Percentiles rank a stretch among this genome's conserved stretches.
phyloP scores from a whole-genome alignment of 2,888 invertebrate species.

The Hypolimnas misippus region DNA sequence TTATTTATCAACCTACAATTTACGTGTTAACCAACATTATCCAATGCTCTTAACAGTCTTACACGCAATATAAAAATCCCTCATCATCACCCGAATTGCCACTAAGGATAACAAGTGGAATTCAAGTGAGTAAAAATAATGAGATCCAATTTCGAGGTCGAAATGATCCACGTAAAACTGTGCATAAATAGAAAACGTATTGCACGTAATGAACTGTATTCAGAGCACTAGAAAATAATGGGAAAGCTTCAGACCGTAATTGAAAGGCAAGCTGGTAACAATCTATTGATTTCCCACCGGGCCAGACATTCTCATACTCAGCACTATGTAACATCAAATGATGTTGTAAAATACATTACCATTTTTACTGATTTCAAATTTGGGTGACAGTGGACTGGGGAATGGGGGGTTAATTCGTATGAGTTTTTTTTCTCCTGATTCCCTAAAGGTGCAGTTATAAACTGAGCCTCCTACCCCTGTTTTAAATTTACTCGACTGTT shows the following conservation, averaged over 20 bases:
- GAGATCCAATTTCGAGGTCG: background rate
- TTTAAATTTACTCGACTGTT: no score
- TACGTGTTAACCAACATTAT: no score
- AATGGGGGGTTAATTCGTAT: no score
- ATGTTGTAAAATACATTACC: slow-evolving; percentile 1
- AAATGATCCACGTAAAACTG: slow-evolving; percentile 9
- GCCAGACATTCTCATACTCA: slow-evolving; percentile 10
- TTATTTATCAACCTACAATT: no score
- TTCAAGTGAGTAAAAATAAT: background rate
- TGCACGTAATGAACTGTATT: slow-evolving; percentile 9
- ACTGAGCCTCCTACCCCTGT: no score
- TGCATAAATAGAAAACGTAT: slow-evolving; percentile 2
- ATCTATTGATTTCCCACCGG: slow-evolving; percentile 15
- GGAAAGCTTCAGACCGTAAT: slow-evolving; percentile 7
- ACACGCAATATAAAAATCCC: no score
- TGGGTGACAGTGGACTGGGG: no score
- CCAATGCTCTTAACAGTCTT: no score
- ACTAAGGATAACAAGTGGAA: background rate
- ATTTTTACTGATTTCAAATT: background rate
- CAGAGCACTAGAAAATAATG: slow-evolving; percentile 13
- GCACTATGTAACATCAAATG: slow-evolving; percentile 5
- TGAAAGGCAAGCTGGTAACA: slow-evolving; percentile 2
- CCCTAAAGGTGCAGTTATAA: no score
- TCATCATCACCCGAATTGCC: no score
- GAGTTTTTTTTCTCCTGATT: no score